Evolutionary conservation across 2,888 invertebrate genomes (phyloP).

Genomic region (Cerastoderma edule): DNA sequence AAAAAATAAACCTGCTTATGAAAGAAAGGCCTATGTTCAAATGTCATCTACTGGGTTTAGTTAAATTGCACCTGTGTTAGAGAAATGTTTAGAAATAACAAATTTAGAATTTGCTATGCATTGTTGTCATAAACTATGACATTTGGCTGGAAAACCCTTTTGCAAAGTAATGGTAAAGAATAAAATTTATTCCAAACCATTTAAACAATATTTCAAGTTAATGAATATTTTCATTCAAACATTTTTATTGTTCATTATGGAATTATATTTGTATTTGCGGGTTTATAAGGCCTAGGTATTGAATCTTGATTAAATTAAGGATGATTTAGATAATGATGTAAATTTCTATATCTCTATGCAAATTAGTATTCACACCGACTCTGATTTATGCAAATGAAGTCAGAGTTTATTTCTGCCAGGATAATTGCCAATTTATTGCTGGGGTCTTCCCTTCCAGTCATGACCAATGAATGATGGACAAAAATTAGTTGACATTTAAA

Average conservation of each 20-base stretch:
- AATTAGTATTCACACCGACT: constrained; percentile 33
- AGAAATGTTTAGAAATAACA: too few species aligned
- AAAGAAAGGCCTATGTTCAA: too few species aligned
- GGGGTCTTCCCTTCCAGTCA: not conserved
- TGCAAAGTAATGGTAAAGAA: too few species aligned
- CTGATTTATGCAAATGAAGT: constrained; percentile 48
- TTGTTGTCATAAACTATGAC: too few species aligned
- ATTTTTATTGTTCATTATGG: constrained; percentile 14
- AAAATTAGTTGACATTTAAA: too few species aligned
- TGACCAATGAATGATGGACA: too few species aligned
- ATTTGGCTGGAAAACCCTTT: too few species aligned
- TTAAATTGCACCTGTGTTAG: too few species aligned
- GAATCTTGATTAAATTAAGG: constrained; percentile 21
- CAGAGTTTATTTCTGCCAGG: constrained; percentile 6
- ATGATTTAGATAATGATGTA: constrained; percentile 32
- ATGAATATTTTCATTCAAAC: not conserved
- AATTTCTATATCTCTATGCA: constrained; percentile 42
- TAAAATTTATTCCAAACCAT: too few species aligned
- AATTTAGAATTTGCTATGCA: too few species aligned
- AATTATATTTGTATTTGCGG: constrained; percentile 10
- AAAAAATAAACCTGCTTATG: too few species aligned
- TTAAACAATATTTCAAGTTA: constrained; percentile 5
- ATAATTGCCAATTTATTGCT: constrained; percentile 26
- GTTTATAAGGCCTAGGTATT: constrained; percentile 12
- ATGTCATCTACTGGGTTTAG: too few species aligned